Conservation (phyloP, 2,797 vertebrate genomes). For the Danio choprae region DNA sequence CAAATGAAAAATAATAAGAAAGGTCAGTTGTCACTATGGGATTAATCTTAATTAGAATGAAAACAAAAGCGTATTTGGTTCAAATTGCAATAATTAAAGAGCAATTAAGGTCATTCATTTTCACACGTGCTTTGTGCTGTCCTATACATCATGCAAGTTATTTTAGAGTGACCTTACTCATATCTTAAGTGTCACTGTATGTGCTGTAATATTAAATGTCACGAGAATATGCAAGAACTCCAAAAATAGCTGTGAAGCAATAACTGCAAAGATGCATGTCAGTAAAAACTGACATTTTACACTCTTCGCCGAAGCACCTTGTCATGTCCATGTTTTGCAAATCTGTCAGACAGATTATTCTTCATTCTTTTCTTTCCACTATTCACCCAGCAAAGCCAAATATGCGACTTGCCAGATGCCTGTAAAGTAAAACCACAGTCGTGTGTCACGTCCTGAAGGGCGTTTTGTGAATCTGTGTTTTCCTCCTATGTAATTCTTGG, state of each 20-base stretch:
- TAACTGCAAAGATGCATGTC: slow-evolving; percentile 36
- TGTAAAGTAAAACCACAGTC: slow-evolving; percentile 4
- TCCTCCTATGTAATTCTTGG: slow-evolving; percentile 23
- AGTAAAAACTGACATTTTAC: slow-evolving; percentile 22
- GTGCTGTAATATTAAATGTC: slow-evolving; percentile 21
- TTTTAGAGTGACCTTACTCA: slow-evolving; percentile 21
- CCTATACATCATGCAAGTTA: background rate
- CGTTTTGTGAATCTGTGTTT: slow-evolving; percentile 26
- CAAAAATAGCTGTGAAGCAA: slow-evolving; percentile 22
- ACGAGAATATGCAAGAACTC: slow-evolving; percentile 8
- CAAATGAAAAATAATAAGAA: background rate
- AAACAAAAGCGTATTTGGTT: background rate
- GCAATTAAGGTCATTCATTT: background rate
- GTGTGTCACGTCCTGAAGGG: slow-evolving; percentile 14
- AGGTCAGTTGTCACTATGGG: background rate
- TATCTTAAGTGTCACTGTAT: background rate
- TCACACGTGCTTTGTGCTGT: background rate
- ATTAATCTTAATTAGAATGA: background rate
- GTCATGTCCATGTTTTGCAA: slow-evolving; percentile 43
- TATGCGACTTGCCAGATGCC: slow-evolving; percentile 6
- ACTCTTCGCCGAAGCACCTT: slow-evolving; percentile 36
- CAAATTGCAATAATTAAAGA: background rate
- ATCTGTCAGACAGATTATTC: slow-evolving; percentile 19
- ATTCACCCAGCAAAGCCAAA: slow-evolving; percentile 4
- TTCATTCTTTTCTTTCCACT: background rate